Conservation (phyloP, 2,888 invertebrate species). For the Cryptocephalus primarius region DNA sequence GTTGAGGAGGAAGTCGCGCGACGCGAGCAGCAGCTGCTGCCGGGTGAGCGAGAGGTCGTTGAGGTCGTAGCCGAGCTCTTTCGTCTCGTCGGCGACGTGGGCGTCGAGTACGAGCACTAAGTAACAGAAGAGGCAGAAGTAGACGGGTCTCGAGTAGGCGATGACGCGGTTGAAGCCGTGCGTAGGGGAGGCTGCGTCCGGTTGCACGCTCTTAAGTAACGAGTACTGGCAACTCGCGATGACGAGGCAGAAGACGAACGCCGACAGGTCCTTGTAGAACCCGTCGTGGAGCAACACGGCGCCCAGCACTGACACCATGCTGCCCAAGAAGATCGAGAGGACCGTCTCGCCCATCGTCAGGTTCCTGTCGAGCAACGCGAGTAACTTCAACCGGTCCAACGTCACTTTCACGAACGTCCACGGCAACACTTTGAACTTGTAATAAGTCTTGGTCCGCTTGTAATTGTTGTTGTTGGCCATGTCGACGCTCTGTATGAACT, state of each 20-base stretch:
- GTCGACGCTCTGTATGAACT: slow-evolving; percentile 41
- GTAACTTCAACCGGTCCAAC: slow-evolving; percentile 83
- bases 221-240: slow-evolving; percentile 98
- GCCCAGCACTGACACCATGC: slow-evolving; percentile 76
- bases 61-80: slow-evolving; percentile 8
- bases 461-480: slow-evolving; percentile 22
- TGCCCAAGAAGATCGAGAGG: slow-evolving; percentile 71
- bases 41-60: slow-evolving; percentile 28
- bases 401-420: slow-evolving; percentile 62
- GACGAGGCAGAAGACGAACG: slow-evolving; percentile 94
- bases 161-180: slow-evolving; percentile 95
- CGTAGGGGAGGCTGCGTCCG: slow-evolving; percentile 96
- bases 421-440: slow-evolving; percentile 64
- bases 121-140: slow-evolving; percentile 74
- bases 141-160: slow-evolving; percentile 86
- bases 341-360: slow-evolving; percentile 71
- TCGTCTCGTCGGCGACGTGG: slow-evolving; percentile 35
- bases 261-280: slow-evolving; percentile 84
- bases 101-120: slow-evolving; percentile 29
- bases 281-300: slow-evolving; percentile 70
- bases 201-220: slow-evolving; percentile 93
- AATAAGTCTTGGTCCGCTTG: slow-evolving; percentile 43
- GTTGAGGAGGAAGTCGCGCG: slow-evolving; percentile 64
- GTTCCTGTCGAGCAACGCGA: slow-evolving; percentile 90
- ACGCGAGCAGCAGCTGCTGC: slow-evolving; percentile 50